A percentile compares a stretch with the other conserved stretches of the same genome.
These are phyloP conservation scores for Hirudinaria manillensis DNA, from an alignment of 2,888 invertebrate genomes.

Conservation along the genomic window DNA sequence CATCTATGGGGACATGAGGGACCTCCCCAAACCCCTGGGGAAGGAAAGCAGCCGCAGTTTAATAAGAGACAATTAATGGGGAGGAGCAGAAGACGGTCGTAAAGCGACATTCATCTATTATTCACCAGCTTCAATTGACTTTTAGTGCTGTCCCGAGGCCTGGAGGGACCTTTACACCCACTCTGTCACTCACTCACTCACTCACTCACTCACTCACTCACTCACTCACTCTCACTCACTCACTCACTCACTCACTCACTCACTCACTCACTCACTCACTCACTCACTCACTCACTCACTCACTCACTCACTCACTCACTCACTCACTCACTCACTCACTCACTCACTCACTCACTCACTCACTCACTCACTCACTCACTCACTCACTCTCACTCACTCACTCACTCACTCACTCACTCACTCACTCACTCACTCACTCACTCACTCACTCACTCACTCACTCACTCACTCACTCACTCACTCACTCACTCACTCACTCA, in stretches of 20 bases:
- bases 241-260: conserved; percentile 30
- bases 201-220: conserved; percentile 4
- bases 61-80: no score
- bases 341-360: conserved; percentile 21
- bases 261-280: conserved; percentile 33
- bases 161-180: background rate
- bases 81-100: no score
- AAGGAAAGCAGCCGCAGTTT: no score
- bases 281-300: conserved; percentile 37
- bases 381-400: background rate
- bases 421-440: background rate
- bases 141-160: no score
- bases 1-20: no score
- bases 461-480: conserved; percentile 3
- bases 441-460: conserved; percentile 1
- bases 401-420: conserved; percentile 1
- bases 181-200: conserved; percentile 7
- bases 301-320: conserved; percentile 33
- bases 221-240: conserved; percentile 29
- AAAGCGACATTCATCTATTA: no score
- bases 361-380: conserved; percentile 22
- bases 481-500: background rate
- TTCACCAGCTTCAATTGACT: no score
- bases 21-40: no score
- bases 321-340: conserved; percentile 32